Base-by-base conservation (phyloP, 2,888 invertebrate genomes). In the Limnephilus marmoratus region DNA sequence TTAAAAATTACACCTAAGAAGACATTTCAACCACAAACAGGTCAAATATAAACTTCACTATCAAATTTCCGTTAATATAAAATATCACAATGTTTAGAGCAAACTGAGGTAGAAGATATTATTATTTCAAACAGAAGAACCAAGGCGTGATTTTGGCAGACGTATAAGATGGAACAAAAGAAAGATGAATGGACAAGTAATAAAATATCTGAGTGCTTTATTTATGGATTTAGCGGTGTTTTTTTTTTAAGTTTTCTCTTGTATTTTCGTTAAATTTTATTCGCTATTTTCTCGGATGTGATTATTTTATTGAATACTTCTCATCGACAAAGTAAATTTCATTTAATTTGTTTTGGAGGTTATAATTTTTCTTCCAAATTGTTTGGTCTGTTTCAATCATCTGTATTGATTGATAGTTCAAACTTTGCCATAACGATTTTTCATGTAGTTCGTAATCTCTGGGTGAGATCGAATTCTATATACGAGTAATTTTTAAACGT, bases 191-290 rank as follows among this genome's bases (percentile, higher is more conserved):
- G 37, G 31, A 34, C 83, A 15, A 24, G 83, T 31, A 34, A 83
- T 83, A 83, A 83, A 83, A 83, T 83, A 83, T 37, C 34, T 9
- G 24, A 83, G 83, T 83, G 83, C 24, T 83, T 31, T 37, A 37
- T 83, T 83, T 31, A 15, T 34, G 24, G 31, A 31, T 34, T n/a
- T 37, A 34, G 83, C 7, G 24, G 31, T 31, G 83, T n/a, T n/a
- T n/a, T n/a, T n/a, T n/a, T n/a, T n/a, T n/a, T n/a, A n/a, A n/a
- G n/a, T n/a, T n/a, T n/a, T n/a, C 15, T 83, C 83, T 41, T 41
- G 83, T 83, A 83, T 83, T 31, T 83, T 83, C 0, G 24, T 34
- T 12, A 31, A 83, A 83, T 83, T 31, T 83, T 31, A 83, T 83
- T 83, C 37, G 31, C 53, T 0, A 24, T 18, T 7, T 68, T 68